Conservation (phyloP, 2,797 vertebrate species). For the Catostomus latipinnis region DNA sequence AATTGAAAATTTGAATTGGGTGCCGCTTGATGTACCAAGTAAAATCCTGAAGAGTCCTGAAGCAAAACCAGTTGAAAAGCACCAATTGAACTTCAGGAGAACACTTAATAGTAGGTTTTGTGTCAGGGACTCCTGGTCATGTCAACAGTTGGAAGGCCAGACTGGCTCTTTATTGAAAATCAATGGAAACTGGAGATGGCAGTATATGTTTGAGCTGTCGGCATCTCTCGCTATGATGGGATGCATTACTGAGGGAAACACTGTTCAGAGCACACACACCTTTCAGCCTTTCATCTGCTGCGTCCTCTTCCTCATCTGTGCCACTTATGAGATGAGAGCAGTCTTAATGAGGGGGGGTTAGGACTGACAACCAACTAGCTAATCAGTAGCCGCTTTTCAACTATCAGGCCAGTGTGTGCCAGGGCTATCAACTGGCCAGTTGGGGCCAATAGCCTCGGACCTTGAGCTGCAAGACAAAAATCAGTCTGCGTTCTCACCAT, state of each 20-base stretch:
- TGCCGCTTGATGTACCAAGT: too few species aligned
- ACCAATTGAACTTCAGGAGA: background rate
- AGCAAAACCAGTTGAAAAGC: too few species aligned
- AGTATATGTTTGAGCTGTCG: background rate
- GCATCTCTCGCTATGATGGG: background rate
- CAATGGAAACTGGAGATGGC: slow-evolving; percentile 26
- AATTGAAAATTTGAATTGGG: too few species aligned
- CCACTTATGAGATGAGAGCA: slow-evolving; percentile 36
- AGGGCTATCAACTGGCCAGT: too few species aligned
- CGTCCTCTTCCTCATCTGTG: slow-evolving; percentile 48
- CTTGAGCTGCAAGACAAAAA: too few species aligned
- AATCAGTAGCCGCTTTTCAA: too few species aligned
- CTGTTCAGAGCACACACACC: background rate
- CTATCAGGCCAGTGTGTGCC: too few species aligned
- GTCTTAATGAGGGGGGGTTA: too few species aligned
- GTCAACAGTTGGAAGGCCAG: slow-evolving; percentile 35
- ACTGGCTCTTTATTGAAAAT: slow-evolving; percentile 28
- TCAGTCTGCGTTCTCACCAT: too few species aligned
- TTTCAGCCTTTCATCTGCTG: background rate
- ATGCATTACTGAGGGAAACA: background rate
- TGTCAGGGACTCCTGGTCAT: background rate
- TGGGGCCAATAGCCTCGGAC: too few species aligned
- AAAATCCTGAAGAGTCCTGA: too few species aligned
- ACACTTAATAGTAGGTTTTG: background rate
- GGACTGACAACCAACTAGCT: too few species aligned